A percentile compares a stretch with the other conserved stretches of the same genome.
Conservation (phyloP, 2,113 vertebrate species). For the Datnioides undecimradiatus region DNA sequence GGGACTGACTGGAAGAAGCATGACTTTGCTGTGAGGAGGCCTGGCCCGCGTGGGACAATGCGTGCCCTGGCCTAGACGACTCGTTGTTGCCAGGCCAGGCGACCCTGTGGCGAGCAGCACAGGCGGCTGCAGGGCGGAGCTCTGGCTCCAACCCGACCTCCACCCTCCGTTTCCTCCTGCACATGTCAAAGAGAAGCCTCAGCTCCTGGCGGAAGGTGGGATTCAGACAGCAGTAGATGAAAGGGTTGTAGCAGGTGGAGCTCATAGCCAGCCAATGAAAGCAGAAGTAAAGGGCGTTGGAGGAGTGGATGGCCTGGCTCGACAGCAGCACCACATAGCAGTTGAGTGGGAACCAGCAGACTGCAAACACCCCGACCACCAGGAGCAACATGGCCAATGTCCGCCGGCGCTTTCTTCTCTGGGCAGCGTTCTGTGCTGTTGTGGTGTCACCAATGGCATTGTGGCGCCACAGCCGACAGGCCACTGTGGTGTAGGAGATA, state of each 20-base stretch:
- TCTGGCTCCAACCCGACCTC: slow-evolving; percentile 43
- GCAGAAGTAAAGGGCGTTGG: slow-evolving; percentile 91
- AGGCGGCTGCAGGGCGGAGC: slow-evolving; percentile 7
- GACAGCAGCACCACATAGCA: slow-evolving; percentile 94
- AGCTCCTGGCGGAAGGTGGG: slow-evolving; percentile 91
- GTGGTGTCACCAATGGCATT: slow-evolving; percentile 92
- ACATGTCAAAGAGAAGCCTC: slow-evolving; percentile 87
- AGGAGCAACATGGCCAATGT: slow-evolving; percentile 95
- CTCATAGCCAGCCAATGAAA: slow-evolving; percentile 98
- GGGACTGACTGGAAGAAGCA: slow-evolving; percentile 51
- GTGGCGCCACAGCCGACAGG: slow-evolving; percentile 91
- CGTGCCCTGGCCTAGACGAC: slow-evolving; percentile 23
- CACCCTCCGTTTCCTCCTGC: slow-evolving; percentile 72
- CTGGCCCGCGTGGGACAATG: slow-evolving; percentile 35
- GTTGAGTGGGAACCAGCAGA: slow-evolving; percentile 97
- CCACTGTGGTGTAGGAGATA: slow-evolving; percentile 88
- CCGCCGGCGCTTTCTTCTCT: slow-evolving; percentile 88
- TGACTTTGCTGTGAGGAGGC: slow-evolving; percentile 58
- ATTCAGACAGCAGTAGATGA: slow-evolving; percentile 97
- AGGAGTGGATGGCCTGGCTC: slow-evolving; percentile 90
- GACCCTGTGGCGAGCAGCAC: slow-evolving; percentile 65
- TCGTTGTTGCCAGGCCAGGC: slow-evolving; percentile 79
- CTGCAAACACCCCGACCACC: slow-evolving; percentile 91
- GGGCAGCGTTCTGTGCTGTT: slow-evolving; percentile 89
- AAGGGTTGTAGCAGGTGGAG: slow-evolving; percentile 97